Evolutionary conservation across 2,797 vertebrate genomes (phyloP), one percentile per base, ranked within the genome.

Genomic region (Sebastolobus alascanus): DNA sequence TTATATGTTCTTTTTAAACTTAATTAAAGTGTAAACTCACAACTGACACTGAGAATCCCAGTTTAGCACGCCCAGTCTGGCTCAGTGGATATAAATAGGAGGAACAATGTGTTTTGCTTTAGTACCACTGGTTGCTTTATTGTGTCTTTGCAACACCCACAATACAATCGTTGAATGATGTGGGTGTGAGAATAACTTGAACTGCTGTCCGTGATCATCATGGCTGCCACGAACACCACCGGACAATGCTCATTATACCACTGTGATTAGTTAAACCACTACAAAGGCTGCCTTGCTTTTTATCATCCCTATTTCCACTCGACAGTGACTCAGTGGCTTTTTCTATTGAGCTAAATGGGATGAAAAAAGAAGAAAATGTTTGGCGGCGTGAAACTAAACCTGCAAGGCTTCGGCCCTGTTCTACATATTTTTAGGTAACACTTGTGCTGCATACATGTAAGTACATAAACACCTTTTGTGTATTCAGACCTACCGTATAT

Each of bases 181-280:
- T 80, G 77, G 75, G 73, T 83, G 85, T 89, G 75, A 75, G 61
- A 88, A 81, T 20, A 77, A 75, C 72, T 76, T 46, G 12, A 46
- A 64, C 35, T 70, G 37, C 68, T 71, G 29, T 38, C 35, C 2
- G 16, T 74, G 37, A 79, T 72, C 55, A 71, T 75, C 33, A 8
- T n/a, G 56, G 33, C 63, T 66, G 29, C 65, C 46, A 71, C 37
- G 4, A 79, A 73, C 52, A 63, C 22, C 5, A 52, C 67, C 4
- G 16, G 22, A 75, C 11, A 50, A 71, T 73, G 14, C 35, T n/a
- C 55, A 29, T 70, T 68, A 66, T 6, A 40, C 38, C 20, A 25
- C 58, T 71, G 31, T 68, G 56, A 79, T 78, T 54, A 52, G 40
- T 67, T 75, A 40, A 80, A 68, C 33, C 35, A 63, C 20, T 74